Evolutionary conservation across 2,888 invertebrate genomes (phyloP).

Genomic region (Serrognathus titanus): DNA sequence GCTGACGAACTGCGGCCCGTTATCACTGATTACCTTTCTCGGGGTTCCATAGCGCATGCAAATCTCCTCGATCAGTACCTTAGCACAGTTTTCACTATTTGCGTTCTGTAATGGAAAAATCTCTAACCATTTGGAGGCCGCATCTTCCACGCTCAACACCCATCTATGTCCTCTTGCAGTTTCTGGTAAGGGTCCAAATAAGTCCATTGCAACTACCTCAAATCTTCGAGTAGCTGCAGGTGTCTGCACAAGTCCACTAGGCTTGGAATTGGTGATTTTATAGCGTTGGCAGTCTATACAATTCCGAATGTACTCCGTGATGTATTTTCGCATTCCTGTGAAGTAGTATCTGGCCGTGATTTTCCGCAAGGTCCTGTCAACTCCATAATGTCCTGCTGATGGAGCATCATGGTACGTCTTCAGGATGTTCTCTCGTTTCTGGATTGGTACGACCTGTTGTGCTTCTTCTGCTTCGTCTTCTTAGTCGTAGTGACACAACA

Average conservation of each 20-base stretch:
- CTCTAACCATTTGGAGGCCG: conserved; percentile 31
- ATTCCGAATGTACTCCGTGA: conserved; percentile 24
- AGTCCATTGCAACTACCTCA: too few species aligned
- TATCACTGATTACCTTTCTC: conserved; percentile 37
- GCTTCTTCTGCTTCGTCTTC: conserved; percentile 26
- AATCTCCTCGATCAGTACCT: conserved; percentile 29
- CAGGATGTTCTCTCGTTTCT: conserved; percentile 16
- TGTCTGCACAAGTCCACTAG: conserved; percentile 32
- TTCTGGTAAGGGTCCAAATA: too few species aligned
- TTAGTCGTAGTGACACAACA: conserved; percentile 10
- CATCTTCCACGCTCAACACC: conserved; percentile 31
- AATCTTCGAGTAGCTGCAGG: conserved; percentile 13
- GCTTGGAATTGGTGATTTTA: conserved; percentile 29
- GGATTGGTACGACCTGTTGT: conserved; percentile 27
- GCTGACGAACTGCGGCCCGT: conserved; percentile 37
- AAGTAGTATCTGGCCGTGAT: conserved; percentile 29
- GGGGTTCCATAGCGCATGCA: conserved; percentile 36
- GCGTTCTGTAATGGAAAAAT: conserved; percentile 23
- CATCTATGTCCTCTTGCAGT: conserved; percentile 8
- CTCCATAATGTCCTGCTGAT: conserved; percentile 32
- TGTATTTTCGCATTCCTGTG: conserved; percentile 25
- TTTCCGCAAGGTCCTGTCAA: conserved; percentile 25
- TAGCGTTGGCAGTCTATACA: conserved; percentile 33
- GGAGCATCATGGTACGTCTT: conserved; percentile 27
- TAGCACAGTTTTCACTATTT: conserved; percentile 28